A percentile compares a stretch with the other conserved stretches of the same genome.
These are phyloP conservation scores for Palythoa grandiflora DNA, from an alignment of 92 coral and sea anemone species.

Conservation along the genomic window DNA sequence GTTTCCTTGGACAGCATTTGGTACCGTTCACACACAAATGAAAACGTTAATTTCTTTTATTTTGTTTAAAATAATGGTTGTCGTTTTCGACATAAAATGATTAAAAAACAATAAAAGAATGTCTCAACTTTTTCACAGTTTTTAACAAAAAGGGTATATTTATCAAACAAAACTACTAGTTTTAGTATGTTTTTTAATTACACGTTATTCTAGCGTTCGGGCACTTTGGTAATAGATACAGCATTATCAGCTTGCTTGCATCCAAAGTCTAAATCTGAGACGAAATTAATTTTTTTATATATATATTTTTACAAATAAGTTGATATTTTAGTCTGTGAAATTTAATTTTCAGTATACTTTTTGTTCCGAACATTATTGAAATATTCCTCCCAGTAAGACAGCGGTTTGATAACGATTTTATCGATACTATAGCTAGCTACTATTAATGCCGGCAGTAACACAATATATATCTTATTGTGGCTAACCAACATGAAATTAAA, in stretches of 20 bases:
- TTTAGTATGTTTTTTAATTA: background rate
- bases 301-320: no score
- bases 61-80: background rate
- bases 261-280: no score
- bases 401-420: no score
- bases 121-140: background rate
- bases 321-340: no score
- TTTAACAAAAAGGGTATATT: background rate
- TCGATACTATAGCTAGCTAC: no score
- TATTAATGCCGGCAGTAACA: no score
- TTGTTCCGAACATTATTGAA: no score
- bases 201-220: background rate
- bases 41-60: background rate
- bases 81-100: background rate
- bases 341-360: no score
- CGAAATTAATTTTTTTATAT: no score
- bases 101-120: background rate
- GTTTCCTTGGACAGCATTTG: background rate
- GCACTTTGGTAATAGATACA: background rate
- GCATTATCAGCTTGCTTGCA: background rate
- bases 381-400: no score
- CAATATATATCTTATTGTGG: no score
- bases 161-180: background rate
- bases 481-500: no score
- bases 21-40: background rate